Evolutionary conservation across 1,140 invertebrate species (phyloP), one percentile per base, ranked within the genome.

Genomic region (Camponotus floridanus): DNA sequence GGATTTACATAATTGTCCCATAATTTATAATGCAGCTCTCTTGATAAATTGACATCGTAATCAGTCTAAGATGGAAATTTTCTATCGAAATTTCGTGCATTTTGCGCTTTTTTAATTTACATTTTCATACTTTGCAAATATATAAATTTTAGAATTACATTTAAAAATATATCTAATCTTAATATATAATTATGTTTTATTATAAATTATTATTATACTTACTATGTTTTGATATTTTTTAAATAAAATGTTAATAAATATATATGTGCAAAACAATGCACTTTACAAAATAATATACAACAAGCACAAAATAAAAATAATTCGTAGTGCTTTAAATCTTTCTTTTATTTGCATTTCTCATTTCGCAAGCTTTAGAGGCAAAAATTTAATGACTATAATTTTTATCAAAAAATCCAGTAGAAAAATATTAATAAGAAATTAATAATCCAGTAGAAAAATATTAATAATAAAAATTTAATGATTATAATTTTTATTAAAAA

Each of bases 11-110:
- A 80, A 80, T 80, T 61, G 18, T 9, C 6, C 0, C 1, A 3
- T 70, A 81, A 81, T 70, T 80, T 39, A 70, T 13, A n/a, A 65
- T 65, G 21, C 5, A 70, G 11, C 7, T 55, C 3, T 51, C 15
- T 51, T 45, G 45, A 68, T 79, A 76, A 62, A 31, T 48, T 15
- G 21, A 31, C 8, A 21, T n/a, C 6, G 62, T 65, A 21, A 26
- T 68, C n/a, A 11, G 9, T 26, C 11, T 70, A 21, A 21, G 13
- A 18, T 26, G 7, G 5, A 70, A 26, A 48, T 26, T 70, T 65
- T 18, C 7, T 9, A 0, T 39, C 1, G 15, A 51, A 51, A 15
- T 51, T 18, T 51, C 13, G 13, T 15, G 15, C 48, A 18, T 15
- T 18, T 42, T 3, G 9, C 13, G 36, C n/a, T 11, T 26, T 21